phyloP scores from a whole-genome alignment of 30 jellyfish, hydroid and myxozoan genomes.

The Aurelia sp. region DNA sequence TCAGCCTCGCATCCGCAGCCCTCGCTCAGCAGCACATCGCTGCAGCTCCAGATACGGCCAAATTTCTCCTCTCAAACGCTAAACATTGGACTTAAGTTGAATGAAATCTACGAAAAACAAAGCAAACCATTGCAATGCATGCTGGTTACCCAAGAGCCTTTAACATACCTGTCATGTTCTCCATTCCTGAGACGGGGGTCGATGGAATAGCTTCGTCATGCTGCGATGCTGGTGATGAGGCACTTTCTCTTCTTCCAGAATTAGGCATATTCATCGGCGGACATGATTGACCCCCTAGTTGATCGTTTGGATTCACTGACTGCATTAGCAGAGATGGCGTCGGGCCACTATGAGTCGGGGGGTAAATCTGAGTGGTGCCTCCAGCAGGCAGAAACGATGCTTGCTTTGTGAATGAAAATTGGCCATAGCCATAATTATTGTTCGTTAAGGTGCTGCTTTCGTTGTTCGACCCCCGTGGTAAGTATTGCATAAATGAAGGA shows the following conservation, averaged over 20 bases:
- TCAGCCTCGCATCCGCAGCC: no score
- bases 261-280: slow-evolving; percentile 45
- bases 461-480: slow-evolving; percentile 31
- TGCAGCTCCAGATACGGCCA: no score
- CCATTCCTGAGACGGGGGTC: slow-evolving; percentile 74
- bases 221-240: slow-evolving; percentile 58
- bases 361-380: slow-evolving; percentile 90
- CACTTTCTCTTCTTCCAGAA: slow-evolving; percentile 59
- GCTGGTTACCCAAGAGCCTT: no score
- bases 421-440: slow-evolving; percentile 61
- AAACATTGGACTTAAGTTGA: no score
- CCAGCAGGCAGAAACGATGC: slow-evolving; percentile 31
- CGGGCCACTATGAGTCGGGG: slow-evolving; percentile 68
- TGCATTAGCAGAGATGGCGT: slow-evolving; percentile 47
- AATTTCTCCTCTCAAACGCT: no score
- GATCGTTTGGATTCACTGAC: slow-evolving; percentile 42
- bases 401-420: slow-evolving; percentile 31
- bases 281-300: slow-evolving; percentile 53
- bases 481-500: slow-evolving; percentile 39
- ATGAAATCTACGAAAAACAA: no score
- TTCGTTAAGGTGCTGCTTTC: slow-evolving; percentile 59
- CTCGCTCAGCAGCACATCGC: no score
- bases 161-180: slow-evolving; percentile 37
- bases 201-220: slow-evolving; percentile 58
- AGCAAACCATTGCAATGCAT: no score